Evolutionary conservation across 2,888 invertebrate genomes (phyloP), one percentile per base, ranked within the genome.

Genomic region (Lottia scabra): DNA sequence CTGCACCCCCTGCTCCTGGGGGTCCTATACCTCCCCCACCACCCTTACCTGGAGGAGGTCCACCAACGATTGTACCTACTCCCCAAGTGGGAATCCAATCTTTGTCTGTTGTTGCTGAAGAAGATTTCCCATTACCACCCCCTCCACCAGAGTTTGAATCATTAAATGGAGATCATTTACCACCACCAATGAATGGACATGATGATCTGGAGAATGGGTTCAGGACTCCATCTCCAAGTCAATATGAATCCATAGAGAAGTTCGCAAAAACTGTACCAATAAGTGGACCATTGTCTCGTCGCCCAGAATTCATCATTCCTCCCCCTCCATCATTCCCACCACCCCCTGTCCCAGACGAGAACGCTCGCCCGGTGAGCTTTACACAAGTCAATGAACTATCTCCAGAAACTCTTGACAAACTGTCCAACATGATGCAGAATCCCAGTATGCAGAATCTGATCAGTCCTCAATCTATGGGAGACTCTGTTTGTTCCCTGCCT

Each of bases 331-430:
- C 56, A 12, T 56, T 56, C 23, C 56, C 72, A 12, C 45, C 65
- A 26, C 73, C 73, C 6, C 63, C 71, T 13, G 65, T 45, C 10
- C 19, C 27, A 6, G 27, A 23, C 43, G 38, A 16, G n/a, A 43
- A 23, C 16, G 66, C 66, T 15, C 45, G 23, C n/a, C 44, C 43
- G 45, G 26, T 27, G n/a, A 63, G n/a, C 65, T 66, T 12, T 64
- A 70, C 1, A 70, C 73, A 48, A 38, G 26, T 78, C 30, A 73
- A 71, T 23, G 73, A 75, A n/a, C 70, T 84, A 65, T 84, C 84
- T 30, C 83, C 84, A 1, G 79, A 77, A 48, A 83, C 80, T 67
- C 78, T 80, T 26, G 74, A 80, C 48, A 81, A 81, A 63, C 68
- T 83, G 38, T 77, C 75, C 16, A 74, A 70, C 48, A 62, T 84